These are phyloP conservation scores for Macropus fuliginosus DNA, from an alignment of 2,797 vertebrate species.

Conservation along the genomic window DNA sequence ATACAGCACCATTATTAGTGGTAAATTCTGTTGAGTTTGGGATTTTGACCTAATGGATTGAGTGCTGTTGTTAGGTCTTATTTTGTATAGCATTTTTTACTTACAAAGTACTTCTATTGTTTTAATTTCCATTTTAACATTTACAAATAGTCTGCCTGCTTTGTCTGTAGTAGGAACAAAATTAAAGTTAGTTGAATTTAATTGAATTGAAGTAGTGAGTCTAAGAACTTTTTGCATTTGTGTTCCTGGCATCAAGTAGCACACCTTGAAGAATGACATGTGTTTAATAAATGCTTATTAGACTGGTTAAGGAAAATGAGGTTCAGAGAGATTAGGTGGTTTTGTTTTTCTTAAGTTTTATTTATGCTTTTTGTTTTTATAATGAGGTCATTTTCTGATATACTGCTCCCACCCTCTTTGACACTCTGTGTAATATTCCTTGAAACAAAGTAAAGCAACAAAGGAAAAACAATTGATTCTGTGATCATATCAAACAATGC, in stretches of 20 bases:
- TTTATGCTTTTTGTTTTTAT: neutral
- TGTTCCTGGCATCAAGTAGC: no score
- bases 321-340: neutral
- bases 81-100: neutral
- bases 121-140: neutral
- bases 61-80: neutral
- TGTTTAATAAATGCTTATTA: no score
- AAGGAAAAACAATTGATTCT: neutral
- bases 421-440: neutral
- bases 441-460: neutral
- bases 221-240: neutral
- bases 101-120: neutral
- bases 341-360: neutral
- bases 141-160: neutral
- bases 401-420: neutral
- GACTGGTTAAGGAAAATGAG: neutral
- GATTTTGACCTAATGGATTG: constrained; percentile 11
- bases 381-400: neutral
- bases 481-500: neutral
- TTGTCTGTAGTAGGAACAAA: neutral
- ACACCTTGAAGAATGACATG: no score
- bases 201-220: neutral
- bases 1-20: constrained; percentile 18
- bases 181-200: neutral
- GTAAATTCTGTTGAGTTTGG: neutral